Base-by-base conservation (phyloP, 2,797 vertebrate genomes). In the Sebastes umbrosus region DNA sequence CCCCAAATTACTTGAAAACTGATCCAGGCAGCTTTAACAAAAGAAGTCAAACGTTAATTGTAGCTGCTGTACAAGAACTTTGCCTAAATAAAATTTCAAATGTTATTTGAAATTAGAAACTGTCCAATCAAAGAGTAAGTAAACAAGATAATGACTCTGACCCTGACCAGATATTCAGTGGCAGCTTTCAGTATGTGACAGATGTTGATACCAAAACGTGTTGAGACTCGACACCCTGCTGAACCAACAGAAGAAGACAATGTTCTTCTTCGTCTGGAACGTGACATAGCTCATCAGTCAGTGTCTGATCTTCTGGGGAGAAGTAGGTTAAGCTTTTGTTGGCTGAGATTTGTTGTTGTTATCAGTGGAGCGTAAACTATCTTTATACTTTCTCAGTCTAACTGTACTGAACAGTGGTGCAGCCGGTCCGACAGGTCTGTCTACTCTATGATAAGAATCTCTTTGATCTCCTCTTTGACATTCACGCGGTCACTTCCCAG, bases 301-400 rank as follows among this genome's bases (percentile, higher is more conserved):
- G 8, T n/a, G 32, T 43, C 54, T 71, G 34, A 27, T 5, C 9
- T 5, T 57, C 25, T 24, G 2, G 14, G 7, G 13, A 43, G 39
- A 43, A 43, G 39, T 43, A 43, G 39, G 13, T 43, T 6, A 43
- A 3, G 13, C 1, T 16, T 43, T 14, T 43, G 39, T 43, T 43
- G 39, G 39, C 39, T 43, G 13, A 0, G 39, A 43, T 60, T 1
- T 1, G 4, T 9, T 31, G 4, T 29, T 0, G 11, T 24, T 43
- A 43, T 43, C 39, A 43, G 39, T 25, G 39, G 39, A 43, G 39
- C 0, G 39, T 43, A 43, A 60, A 5, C 18, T 16, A 4, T 9
- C 27, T 59, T 16, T 62, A 1, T 62, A 34, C 5, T n/a, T 62
- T 32, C 16, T 27, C 57, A 58, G 24, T 27, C 24, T 58, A 13